phyloP scores from a whole-genome alignment of 2,797 vertebrate genomes.

The Xiphophorus birchmanni region DNA sequence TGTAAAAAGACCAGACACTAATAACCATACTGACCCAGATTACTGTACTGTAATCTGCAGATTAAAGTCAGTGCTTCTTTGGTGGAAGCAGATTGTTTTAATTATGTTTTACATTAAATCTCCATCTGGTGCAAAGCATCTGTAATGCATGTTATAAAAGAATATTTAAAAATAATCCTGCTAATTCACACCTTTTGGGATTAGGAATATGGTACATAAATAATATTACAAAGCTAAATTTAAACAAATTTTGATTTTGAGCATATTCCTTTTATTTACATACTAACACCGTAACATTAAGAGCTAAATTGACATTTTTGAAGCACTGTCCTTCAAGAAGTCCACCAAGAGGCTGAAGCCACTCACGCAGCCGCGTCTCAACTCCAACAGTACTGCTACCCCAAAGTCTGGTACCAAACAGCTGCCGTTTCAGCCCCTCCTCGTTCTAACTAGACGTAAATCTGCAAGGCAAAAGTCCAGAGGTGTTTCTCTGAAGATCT shows the following conservation, averaged over 20 bases:
- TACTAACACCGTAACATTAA: constrained; percentile 40
- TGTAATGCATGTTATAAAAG: not conserved
- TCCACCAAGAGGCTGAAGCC: not conserved
- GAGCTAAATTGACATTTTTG: not conserved
- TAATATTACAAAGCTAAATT: not conserved
- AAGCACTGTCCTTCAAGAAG: constrained; percentile 26
- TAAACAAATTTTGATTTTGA: not conserved
- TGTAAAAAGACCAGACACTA: constrained; percentile 14
- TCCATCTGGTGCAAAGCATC: not conserved
- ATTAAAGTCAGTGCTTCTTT: constrained; percentile 73
- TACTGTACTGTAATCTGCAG: constrained; percentile 73
- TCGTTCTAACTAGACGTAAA: not conserved
- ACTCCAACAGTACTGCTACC: not conserved
- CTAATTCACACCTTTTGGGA: not conserved
- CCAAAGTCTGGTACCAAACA: not conserved
- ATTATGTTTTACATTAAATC: constrained; percentile 17
- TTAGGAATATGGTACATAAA: not conserved
- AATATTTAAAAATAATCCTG: not conserved
- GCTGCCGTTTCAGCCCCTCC: not conserved
- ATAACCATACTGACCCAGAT: constrained; percentile 67
- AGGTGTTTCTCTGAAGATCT: constrained; percentile 14
- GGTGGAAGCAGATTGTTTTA: constrained; percentile 22
- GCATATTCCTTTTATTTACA: constrained; percentile 47
- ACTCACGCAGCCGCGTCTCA: not conserved
- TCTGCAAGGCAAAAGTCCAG: constrained; percentile 19